A percentile compares a stretch with the other conserved stretches of the same genome.
phyloP scores from a whole-genome alignment of 2,888 invertebrate genomes.

The Theretra japonica region DNA sequence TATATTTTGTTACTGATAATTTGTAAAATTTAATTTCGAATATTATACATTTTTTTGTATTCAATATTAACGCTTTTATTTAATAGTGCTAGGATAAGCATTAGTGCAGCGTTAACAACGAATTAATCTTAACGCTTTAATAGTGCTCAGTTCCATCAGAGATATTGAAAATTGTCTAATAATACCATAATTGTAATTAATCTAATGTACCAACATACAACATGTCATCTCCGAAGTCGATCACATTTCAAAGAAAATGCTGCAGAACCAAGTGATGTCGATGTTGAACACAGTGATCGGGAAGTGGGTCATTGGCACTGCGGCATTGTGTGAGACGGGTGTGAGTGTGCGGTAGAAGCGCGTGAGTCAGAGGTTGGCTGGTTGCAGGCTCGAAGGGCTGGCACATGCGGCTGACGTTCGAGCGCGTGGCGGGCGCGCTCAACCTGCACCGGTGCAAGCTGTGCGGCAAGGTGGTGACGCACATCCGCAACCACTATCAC shows the following conservation, averaged over 20 bases:
- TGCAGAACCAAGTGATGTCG: constrained; percentile 54
- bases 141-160: constrained; percentile 65
- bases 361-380: constrained; percentile 64
- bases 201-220: constrained; percentile 31
- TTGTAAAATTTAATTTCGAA: constrained; percentile 55
- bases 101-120: constrained; percentile 74
- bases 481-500: constrained; percentile 97
- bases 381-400: constrained; percentile 97
- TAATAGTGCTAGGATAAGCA: constrained; percentile 78
- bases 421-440: constrained; percentile 95
- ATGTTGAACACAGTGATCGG: constrained; percentile 35
- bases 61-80: constrained; percentile 76
- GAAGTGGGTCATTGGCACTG: constrained; percentile 50
- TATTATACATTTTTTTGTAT: constrained; percentile 63
- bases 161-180: constrained; percentile 26
- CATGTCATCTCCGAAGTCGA: constrained; percentile 10
- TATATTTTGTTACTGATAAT: constrained; percentile 64
- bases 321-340: constrained; percentile 46
- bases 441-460: constrained; percentile 97
- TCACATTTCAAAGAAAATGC: constrained; percentile 55
- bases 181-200: constrained; percentile 24
- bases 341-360: constrained; percentile 36
- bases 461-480: constrained; percentile 97
- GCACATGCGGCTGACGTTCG: constrained; percentile 97
- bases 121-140: constrained; percentile 67